Conservation (phyloP, 2,888 invertebrate genomes). For the Coenonympha glycerion region DNA sequence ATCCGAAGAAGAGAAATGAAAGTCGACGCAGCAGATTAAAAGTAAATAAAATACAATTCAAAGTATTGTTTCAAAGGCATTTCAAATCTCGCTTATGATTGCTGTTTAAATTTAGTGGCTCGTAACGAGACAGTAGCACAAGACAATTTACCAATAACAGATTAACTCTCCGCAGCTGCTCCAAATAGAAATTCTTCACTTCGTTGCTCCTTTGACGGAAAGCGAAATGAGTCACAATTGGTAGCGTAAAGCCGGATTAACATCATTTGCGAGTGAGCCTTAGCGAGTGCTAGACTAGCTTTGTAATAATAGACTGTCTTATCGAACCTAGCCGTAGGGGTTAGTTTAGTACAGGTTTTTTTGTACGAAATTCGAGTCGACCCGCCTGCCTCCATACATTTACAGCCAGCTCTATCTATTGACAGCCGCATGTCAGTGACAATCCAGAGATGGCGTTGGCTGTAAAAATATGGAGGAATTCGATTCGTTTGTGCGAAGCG, state of each 20-base stretch:
- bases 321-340: no score
- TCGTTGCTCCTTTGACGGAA: constrained; percentile 28
- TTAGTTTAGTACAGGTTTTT: no score
- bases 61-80: constrained; percentile 12
- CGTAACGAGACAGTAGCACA: constrained; percentile 11
- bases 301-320: no score
- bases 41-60: neutral
- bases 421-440: no score
- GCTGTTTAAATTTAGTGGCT: constrained; percentile 7
- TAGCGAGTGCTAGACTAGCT: no score
- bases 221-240: constrained; percentile 28
- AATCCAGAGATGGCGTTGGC: no score
- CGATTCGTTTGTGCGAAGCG: no score
- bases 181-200: constrained; percentile 30
- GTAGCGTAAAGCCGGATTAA: constrained; percentile 5
- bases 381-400: no score
- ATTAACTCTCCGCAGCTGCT: constrained; percentile 30
- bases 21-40: neutral
- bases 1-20: no score
- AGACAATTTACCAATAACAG: constrained; percentile 63
- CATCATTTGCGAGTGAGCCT: constrained; percentile 3
- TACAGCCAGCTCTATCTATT: no score
- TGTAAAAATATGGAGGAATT: no score
- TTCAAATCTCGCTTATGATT: neutral
- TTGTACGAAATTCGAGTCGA: no score